Evolutionary conservation across 2,113 vertebrate genomes (phyloP).

Genomic region (Mormyrus iriodes): DNA sequence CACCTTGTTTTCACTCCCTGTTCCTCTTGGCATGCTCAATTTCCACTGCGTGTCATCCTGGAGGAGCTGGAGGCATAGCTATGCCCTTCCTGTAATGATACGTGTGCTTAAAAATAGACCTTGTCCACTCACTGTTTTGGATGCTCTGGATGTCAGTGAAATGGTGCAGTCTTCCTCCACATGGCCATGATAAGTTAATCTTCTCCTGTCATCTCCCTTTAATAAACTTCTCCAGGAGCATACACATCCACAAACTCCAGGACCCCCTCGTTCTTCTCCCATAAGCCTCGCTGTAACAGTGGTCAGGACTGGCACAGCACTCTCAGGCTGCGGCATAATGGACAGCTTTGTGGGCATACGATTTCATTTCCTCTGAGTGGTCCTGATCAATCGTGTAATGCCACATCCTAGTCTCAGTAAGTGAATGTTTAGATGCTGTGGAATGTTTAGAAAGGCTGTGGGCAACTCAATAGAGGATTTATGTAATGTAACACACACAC

Average conservation of each 20-base stretch:
- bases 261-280: neutral
- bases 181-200: neutral
- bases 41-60: neutral
- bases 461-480: neutral
- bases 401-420: neutral
- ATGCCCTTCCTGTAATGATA: slow-evolving; percentile 14
- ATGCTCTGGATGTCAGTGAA: slow-evolving; percentile 20
- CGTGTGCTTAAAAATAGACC: slow-evolving; percentile 35
- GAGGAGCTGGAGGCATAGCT: slow-evolving; percentile 14
- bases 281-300: neutral
- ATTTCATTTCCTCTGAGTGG: neutral
- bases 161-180: slow-evolving; percentile 22
- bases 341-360: neutral
- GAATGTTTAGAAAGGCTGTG: no score
- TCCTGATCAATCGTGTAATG: neutral
- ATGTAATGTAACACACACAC: neutral
- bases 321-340: neutral
- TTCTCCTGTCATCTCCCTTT: slow-evolving; percentile 5
- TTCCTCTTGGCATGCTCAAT: slow-evolving; percentile 16
- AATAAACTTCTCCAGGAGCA: neutral
- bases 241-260: neutral
- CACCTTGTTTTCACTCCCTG: slow-evolving; percentile 2
- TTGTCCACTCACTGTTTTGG: slow-evolving; percentile 19
- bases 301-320: neutral
- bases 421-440: slow-evolving; percentile 3